These are phyloP conservation scores for Drosophila sp. DNA, from an alignment of 1,140 invertebrate genomes.

Conservation along the genomic window DNA sequence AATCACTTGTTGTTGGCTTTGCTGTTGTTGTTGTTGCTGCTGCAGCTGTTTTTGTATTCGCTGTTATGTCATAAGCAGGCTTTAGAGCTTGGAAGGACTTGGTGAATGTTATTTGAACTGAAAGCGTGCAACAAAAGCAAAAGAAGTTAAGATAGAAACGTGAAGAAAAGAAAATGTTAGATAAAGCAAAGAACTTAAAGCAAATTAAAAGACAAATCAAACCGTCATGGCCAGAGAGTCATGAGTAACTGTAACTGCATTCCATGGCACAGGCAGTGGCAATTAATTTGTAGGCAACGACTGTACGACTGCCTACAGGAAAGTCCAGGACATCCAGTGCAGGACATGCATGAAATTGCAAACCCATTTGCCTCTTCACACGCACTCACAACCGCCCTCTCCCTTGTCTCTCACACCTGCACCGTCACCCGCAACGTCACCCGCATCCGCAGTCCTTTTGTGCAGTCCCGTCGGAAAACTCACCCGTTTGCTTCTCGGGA, in stretches of 20 bases:
- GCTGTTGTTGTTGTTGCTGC: slow-evolving; percentile 17
- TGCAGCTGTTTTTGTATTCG: slow-evolving; percentile 25
- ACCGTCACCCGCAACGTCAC: background rate
- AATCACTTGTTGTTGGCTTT: slow-evolving; percentile 58
- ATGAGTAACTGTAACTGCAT: slow-evolving; percentile 53
- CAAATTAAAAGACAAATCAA: slow-evolving; percentile 56
- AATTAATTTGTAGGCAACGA: slow-evolving; percentile 73
- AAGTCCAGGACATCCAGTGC: slow-evolving; percentile 5
- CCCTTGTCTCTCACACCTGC: too few relatives aligned
- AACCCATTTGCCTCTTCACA: slow-evolving; percentile 45
- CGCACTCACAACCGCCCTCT: background rate
- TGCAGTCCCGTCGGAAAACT: slow-evolving; percentile 56
- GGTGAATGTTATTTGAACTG: slow-evolving; percentile 77
- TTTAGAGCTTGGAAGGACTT: slow-evolving; percentile 57
- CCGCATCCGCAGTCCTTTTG: slow-evolving; percentile 32
- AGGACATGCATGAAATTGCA: slow-evolving; percentile 76
- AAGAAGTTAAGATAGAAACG: slow-evolving; percentile 18
- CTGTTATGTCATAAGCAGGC: slow-evolving; percentile 45
- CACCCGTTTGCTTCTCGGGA: slow-evolving; percentile 91
- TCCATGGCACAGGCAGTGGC: slow-evolving; percentile 35
- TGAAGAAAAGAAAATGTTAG: slow-evolving; percentile 23
- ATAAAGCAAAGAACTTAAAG: slow-evolving; percentile 41
- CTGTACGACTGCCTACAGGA: background rate
- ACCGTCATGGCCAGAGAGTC: slow-evolving; percentile 40
- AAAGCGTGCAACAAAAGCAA: slow-evolving; percentile 61